A percentile compares a stretch with the other conserved stretches of the same genome.
Conservation (phyloP, 2,113 vertebrate genomes). For the Oxygymnocypris stewartii region DNA sequence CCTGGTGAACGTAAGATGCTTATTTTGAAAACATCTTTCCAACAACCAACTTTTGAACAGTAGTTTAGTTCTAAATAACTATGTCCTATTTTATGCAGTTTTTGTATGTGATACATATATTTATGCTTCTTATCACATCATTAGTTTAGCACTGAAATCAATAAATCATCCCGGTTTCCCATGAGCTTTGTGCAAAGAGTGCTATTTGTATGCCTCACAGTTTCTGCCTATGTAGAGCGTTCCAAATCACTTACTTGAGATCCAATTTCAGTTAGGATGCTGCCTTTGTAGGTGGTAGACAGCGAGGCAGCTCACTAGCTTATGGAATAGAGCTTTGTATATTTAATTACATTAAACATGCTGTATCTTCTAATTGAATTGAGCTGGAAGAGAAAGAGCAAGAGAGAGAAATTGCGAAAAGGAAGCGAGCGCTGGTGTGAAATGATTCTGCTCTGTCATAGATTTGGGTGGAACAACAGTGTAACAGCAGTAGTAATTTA, state of each 20-base stretch:
- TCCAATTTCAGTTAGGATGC: neutral
- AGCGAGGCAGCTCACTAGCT: too few relatives aligned
- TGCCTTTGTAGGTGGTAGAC: neutral
- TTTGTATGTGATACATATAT: neutral
- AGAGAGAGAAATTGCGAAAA: conserved; percentile 9
- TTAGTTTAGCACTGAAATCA: neutral
- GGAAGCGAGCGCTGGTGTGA: conserved; percentile 14
- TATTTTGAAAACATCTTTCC: neutral
- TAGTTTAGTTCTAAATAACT: neutral
- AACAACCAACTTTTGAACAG: neutral
- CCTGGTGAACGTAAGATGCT: neutral
- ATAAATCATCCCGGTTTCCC: neutral
- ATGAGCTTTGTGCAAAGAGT: neutral
- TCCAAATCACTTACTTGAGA: neutral
- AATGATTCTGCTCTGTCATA: conserved; percentile 32
- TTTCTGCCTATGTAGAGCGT: neutral
- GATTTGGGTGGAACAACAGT: conserved; percentile 33
- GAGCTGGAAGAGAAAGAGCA: neutral
- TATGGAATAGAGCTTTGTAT: conserved; percentile 2
- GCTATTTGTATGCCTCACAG: neutral
- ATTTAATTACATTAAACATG: conserved; percentile 37
- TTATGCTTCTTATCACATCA: neutral
- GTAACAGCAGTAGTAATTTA: conserved; percentile 31
- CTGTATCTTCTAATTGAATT: conserved; percentile 30
- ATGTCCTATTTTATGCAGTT: neutral